Percentiles rank a stretch among this genome's conserved stretches.
Conservation (phyloP, 1,140 invertebrate species). For the Leucophenga varia region DNA sequence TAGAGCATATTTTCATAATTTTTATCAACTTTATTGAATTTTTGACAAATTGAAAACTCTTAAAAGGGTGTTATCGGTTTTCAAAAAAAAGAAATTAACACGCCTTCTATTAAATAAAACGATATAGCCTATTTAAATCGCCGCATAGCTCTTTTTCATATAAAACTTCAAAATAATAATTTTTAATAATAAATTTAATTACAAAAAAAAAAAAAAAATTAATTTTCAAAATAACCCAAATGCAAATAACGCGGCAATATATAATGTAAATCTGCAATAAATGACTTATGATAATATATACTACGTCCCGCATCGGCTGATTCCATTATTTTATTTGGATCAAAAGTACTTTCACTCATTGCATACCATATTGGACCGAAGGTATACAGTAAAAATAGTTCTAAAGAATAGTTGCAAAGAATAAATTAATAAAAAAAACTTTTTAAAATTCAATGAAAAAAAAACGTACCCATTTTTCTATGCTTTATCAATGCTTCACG, state of each 20-base stretch:
- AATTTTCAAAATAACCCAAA: slow-evolving; percentile 5
- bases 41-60: no score
- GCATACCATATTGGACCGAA: not conserved
- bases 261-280: not conserved
- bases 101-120: no score
- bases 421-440: not conserved
- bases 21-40: no score
- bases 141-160: no score
- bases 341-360: not conserved
- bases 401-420: not conserved
- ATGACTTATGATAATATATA: slow-evolving; percentile 1
- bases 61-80: no score
- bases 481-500: not conserved
- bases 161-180: no score
- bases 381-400: not conserved
- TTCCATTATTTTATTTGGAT: slow-evolving; percentile 1
- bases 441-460: not conserved
- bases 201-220: no score
- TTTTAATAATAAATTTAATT: no score
- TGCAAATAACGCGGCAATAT: slow-evolving; percentile 3
- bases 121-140: no score
- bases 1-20: no score
- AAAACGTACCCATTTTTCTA: not conserved
- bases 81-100: no score
- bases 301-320: not conserved